Conservation (phyloP, 2,888 invertebrate genomes). For the Macroteleia sp. region DNA sequence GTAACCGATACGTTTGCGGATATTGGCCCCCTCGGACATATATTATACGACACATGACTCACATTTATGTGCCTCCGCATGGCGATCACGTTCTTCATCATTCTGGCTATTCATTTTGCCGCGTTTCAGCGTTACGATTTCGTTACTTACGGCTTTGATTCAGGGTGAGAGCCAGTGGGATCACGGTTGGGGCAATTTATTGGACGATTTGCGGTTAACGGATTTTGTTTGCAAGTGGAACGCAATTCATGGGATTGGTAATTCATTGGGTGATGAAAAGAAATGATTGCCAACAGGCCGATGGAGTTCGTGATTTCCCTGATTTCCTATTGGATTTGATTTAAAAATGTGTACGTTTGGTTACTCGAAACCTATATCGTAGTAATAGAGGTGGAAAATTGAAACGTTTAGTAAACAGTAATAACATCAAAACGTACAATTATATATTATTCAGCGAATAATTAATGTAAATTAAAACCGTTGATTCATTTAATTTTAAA, state of each 20-base stretch:
- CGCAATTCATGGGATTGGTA: conserved; percentile 26
- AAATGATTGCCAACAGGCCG: conserved; percentile 16
- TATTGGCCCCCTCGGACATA: conserved; percentile 27
- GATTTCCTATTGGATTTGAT: neutral
- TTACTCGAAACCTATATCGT: neutral
- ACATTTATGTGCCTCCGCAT: conserved; percentile 32
- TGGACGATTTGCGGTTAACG: conserved; percentile 38
- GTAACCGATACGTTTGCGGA: conserved; percentile 34
- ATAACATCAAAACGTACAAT: no score
- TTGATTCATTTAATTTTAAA: no score
- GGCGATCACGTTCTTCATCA: conserved; percentile 60
- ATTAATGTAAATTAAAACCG: no score
- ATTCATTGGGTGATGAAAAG: conserved; percentile 39
- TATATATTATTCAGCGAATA: no score
- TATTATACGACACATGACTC: conserved; percentile 46
- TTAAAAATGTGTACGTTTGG: neutral
- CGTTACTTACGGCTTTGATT: conserved; percentile 44
- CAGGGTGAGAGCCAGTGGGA: conserved; percentile 9
- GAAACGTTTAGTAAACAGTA: neutral
- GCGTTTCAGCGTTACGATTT: conserved; percentile 43
- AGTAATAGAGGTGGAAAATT: neutral
- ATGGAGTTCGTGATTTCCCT: conserved; percentile 2
- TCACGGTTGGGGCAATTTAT: conserved; percentile 30
- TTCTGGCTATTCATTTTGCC: conserved; percentile 43
- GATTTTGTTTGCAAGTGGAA: conserved; percentile 33